A percentile compares a stretch with the other conserved stretches of the same genome.
phyloP scores from a whole-genome alignment of 2,888 invertebrate genomes.

The Oxyteleia sp. region DNA sequence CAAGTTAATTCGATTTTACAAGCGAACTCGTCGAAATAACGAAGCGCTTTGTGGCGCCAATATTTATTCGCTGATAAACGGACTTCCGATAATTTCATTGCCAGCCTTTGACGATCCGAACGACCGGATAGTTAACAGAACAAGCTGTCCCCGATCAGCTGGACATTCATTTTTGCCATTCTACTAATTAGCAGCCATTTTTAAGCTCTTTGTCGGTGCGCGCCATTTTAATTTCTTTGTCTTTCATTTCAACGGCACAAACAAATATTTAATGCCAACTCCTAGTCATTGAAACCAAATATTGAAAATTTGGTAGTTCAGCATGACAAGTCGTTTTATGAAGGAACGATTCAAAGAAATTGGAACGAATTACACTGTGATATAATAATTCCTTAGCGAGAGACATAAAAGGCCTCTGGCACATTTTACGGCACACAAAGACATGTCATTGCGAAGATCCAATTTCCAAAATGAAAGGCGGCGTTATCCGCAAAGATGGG shows the following conservation, averaged over 20 bases:
- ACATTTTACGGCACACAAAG: constrained; percentile 64
- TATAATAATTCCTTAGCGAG: constrained; percentile 46
- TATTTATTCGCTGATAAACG: constrained; percentile 72
- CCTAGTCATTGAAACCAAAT: background rate
- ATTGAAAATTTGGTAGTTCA: constrained; percentile 19
- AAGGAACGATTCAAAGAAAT: constrained; percentile 46
- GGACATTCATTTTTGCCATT: constrained; percentile 35
- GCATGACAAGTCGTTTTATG: constrained; percentile 51
- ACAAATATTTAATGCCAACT: background rate
- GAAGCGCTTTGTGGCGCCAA: constrained; percentile 65
- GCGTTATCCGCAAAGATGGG: constrained; percentile 66
- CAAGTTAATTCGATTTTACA: constrained; percentile 69
- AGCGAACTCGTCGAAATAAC: constrained; percentile 66
- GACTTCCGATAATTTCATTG: constrained; percentile 66
- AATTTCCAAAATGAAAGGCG: constrained; percentile 74
- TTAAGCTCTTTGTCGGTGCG: constrained; percentile 30
- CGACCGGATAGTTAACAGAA: constrained; percentile 36
- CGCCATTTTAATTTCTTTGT: constrained; percentile 1
- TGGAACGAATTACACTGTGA: constrained; percentile 47
- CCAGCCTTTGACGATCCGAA: constrained; percentile 41
- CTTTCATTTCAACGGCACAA: background rate
- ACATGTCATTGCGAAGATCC: constrained; percentile 68
- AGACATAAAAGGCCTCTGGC: constrained; percentile 52
- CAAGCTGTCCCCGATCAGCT: constrained; percentile 20
- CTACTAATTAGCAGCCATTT: constrained; percentile 55